Evolutionary conservation across 2,113 vertebrate species (phyloP), one percentile per base, ranked within the genome.

Genomic region (Forbesichthys agassizii): DNA sequence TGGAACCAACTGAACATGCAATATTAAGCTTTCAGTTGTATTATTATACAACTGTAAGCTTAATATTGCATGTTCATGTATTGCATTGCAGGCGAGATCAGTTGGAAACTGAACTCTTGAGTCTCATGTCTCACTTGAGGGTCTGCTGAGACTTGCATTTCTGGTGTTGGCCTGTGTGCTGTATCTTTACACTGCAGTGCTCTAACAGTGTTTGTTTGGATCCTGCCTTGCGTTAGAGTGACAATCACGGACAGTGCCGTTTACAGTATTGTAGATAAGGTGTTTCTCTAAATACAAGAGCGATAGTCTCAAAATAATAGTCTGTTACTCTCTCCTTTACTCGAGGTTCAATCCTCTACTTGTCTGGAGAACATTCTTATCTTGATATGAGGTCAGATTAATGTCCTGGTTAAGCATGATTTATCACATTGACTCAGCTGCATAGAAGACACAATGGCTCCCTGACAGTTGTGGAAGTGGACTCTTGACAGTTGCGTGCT

Each of bases 311-410:
- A 82, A 74, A 86, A 72, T 64, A 60, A 75, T 74, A 74, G 64
- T 68, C 69, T 69, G 63, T 73, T 58, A 20, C 71, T 76, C 54
- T 53, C 68, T 64, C 70, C 42, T 77, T 68, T 82, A 74, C 85
- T 85, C 77, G 73, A 53, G 51, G 51, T 33, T 59, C 67, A 73
- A 71, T 42, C 36, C 36, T 42, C 36, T 42, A 42, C 36, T 76
- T 79, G 73, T 69, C 67, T 81, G 71, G 68, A 75, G 76, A 78
- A 81, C 66, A 33, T 68, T 62, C 58, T 57, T 81, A 81, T 84
- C 80, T 84, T 65, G 73, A 78, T 84, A 71, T 59, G 57, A 80
- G 74, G 77, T 78, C 74, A 78, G 78, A 83, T 83, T 64, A 27
- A 55, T 82, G 73, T 81, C 69, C 79, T 57, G 46, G 59, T 51